Percentiles rank a stretch among this genome's conserved stretches.
Evolutionary conservation across 2,888 invertebrate species (phyloP).

Genomic region (Nemotelus nigrinus): DNA sequence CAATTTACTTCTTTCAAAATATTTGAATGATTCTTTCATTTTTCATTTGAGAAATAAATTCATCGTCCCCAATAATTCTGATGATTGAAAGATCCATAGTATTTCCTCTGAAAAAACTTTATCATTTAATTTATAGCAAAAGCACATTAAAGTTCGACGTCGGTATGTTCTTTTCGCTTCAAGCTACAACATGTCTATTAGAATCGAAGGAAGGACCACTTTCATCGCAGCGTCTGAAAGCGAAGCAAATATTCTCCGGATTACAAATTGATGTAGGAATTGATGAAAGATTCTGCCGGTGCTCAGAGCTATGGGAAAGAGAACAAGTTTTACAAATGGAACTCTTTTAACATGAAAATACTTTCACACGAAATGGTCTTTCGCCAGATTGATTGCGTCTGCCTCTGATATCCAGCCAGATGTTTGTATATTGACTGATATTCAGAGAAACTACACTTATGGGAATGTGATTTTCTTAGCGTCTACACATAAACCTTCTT

Average conservation of each 20-base stretch:
- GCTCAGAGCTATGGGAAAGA: slow-evolving; percentile 4
- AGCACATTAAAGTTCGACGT: not conserved
- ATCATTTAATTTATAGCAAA: slow-evolving; percentile 16
- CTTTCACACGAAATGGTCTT: slow-evolving; percentile 38
- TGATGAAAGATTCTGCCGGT: not conserved
- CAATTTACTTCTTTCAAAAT: not conserved
- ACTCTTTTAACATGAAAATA: slow-evolving; percentile 34
- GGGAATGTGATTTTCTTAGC: too few species aligned
- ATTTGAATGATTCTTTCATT: slow-evolving; percentile 20
- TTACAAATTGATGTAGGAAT: slow-evolving; percentile 17
- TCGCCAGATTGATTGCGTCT: slow-evolving; percentile 39
- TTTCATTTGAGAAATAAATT: not conserved
- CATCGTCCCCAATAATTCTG: not conserved
- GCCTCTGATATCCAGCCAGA: not conserved
- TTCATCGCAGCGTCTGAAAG: not conserved
- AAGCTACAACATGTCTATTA: not conserved
- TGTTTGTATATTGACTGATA: too few species aligned
- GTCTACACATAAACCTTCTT: too few species aligned
- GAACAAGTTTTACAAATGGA: slow-evolving; percentile 37
- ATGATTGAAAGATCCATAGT: not conserved
- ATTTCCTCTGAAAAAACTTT: not conserved
- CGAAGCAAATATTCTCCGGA: slow-evolving; percentile 16
- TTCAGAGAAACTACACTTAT: too few species aligned
- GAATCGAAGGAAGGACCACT: not conserved
- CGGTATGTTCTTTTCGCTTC: not conserved